Base-by-base conservation (phyloP, 2,888 invertebrate species). In the Oxycera nigricornis region DNA sequence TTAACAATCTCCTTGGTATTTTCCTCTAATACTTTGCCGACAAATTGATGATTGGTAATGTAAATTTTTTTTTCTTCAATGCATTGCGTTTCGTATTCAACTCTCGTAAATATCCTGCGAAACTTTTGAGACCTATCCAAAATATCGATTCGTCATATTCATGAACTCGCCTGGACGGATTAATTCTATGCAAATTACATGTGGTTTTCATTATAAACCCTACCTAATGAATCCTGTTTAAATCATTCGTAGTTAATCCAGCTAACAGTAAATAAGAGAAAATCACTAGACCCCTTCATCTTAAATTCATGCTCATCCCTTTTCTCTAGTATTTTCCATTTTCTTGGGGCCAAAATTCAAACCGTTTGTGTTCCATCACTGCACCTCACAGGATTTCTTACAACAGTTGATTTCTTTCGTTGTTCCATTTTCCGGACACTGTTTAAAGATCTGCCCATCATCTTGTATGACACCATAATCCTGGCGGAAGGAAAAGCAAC, bases 381-480 rank as follows among this genome's bases (percentile, higher is more conserved):
- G n/a, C n/a, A n/a, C n/a, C n/a, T n/a, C n/a, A n/a, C n/a, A n/a
- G n/a, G n/a, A 55, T 24, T 2, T 55, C 55, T 24, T 4, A 55
- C 4, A 24, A 55, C 14, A 24, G 20, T 7, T 20, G 7, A 22
- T 20, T 6, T 24, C 24, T 55, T 17, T 24, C 17, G 4, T 20
- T 55, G 7, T 6, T 24, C 55, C 20, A 7, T 55, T 1, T 6
- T n/a, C 7, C 6, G 24, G 31, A 24, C 30, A 35, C 31, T 22
- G 30, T 11, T 50, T 30, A 46, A 68, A 68, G 52, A 30, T 30
- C 68, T 68, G 68, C 52, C 52, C 52, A 52, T 68, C 68, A 68
- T 68, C 46, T 28, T 68, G 50, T 28, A 46, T 68, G 68, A 68
- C 68, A 68, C 68, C 68, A 52, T 50, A 50, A 68, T 68, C 52